Evolutionary conservation across 1,140 invertebrate genomes (phyloP).

Genomic region (Zaprionus nigranus): DNA sequence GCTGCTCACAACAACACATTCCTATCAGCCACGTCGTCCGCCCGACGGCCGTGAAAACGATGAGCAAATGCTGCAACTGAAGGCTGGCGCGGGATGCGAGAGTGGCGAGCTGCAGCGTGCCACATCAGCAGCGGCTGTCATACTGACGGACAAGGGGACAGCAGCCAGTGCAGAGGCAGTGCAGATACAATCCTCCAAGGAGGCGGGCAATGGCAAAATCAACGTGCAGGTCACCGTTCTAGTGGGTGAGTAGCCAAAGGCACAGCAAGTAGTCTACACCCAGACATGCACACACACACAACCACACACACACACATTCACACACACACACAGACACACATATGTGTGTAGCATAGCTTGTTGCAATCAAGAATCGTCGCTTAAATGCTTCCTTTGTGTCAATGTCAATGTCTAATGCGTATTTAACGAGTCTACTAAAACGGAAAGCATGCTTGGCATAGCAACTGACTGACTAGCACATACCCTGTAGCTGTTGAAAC

Average conservation of each 20-base stretch:
- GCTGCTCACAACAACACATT: slow-evolving; percentile 78
- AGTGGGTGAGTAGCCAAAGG: slow-evolving; percentile 85
- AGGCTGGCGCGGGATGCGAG: slow-evolving; percentile 29
- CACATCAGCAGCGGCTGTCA: slow-evolving; percentile 76
- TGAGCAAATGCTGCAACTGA: slow-evolving; percentile 59
- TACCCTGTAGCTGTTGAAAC: slow-evolving; percentile 11
- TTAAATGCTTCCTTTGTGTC: slow-evolving; percentile 64
- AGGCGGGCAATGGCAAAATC: slow-evolving; percentile 91
- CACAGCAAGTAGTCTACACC: slow-evolving; percentile 21
- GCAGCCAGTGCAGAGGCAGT: slow-evolving; percentile 85
- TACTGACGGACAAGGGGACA: slow-evolving; percentile 72
- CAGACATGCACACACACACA: slow-evolving; percentile 5
- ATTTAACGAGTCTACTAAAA: slow-evolving; percentile 77
- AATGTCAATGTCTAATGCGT: slow-evolving; percentile 77
- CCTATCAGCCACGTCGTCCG: slow-evolving; percentile 84
- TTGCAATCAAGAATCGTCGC: slow-evolving; percentile 48
- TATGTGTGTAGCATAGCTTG: slow-evolving; percentile 5
- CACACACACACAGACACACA: slow-evolving; percentile 13
- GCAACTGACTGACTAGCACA: slow-evolving; percentile 18
- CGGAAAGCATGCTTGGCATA: slow-evolving; percentile 33
- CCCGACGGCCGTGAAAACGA: slow-evolving; percentile 93
- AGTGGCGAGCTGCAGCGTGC: slow-evolving; percentile 62
- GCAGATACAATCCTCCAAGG: slow-evolving; percentile 89
- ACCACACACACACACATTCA: neutral
- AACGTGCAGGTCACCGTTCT: slow-evolving; percentile 94